Evolutionary conservation across 2,888 invertebrate genomes (phyloP), one percentile per base, ranked within the genome.

Genomic region (Clusia tigrina): DNA sequence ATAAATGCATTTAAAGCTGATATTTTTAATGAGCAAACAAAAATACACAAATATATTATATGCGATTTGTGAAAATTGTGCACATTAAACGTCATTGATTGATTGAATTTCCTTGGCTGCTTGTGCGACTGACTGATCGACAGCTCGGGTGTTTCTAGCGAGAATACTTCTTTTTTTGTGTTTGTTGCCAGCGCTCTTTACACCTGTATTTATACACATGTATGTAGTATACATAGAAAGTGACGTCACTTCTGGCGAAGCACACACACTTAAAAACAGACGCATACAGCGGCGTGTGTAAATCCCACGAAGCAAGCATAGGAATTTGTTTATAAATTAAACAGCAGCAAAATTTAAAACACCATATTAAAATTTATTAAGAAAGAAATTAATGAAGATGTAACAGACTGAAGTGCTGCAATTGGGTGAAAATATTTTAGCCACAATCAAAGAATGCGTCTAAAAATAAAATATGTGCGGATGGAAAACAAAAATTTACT

Each of bases 231-330:
- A 48, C 42, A 57, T 23, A 26, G 6, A 24, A 25, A 57, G 25
- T 57, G 57, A 57, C 57, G 57, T 57, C 57, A 57, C 42, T 22
- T 10, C 20, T 32, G 2, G 26, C 20, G 24, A 56, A 6, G n/a
- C 42, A 42, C 48, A 22, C 6, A n/a, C 42, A 3, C 10, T 42
- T 42, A 17, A 15, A 42, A 42, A 48, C 22, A 6, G 6, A 6
- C 20, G 32, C 32, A 32, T 12, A 32, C 32, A 6, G 12, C 32
- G 12, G 12, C 32, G 32, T 12, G 6, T 9, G 32, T 12, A 32
- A 32, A 32, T 9, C 32, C 6, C 12, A 12, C 12, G 32, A 6
- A 9, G 32, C 6, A 32, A 32, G 12, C 32, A 12, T 32, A 9
- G 48, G 20, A 48, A 20, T 48, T 48, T 48, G 48, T 48, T 48